Evolutionary conservation across 1,140 invertebrate genomes (phyloP).

Genomic region (Rhagoletis pomonella): DNA sequence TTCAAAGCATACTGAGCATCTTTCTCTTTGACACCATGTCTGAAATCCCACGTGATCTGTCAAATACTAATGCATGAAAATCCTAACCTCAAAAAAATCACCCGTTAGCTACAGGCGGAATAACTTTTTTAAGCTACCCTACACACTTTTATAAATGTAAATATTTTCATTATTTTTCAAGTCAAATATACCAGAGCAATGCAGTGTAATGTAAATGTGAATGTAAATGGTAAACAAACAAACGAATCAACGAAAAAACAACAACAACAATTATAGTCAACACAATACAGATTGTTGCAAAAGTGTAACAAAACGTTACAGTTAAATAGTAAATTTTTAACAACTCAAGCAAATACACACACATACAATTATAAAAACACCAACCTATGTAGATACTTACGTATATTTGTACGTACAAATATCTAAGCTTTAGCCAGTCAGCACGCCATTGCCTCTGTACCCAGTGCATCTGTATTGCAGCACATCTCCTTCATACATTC

Average conservation of each 20-base stretch:
- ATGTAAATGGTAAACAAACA: not conserved
- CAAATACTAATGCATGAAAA: too few species aligned
- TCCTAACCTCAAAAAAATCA: too few species aligned
- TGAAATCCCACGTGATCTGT: too few species aligned
- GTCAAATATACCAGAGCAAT: not conserved
- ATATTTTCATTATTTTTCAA: conserved; percentile 36
- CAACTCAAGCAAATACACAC: not conserved
- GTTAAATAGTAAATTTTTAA: conserved; percentile 49
- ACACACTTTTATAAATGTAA: conserved; percentile 23
- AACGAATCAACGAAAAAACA: not conserved
- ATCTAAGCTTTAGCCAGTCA: not conserved
- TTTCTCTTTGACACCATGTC: too few species aligned
- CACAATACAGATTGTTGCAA: conserved; percentile 16
- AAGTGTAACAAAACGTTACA: conserved; percentile 41
- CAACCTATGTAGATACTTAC: not conserved
- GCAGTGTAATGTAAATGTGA: not conserved
- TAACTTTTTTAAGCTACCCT: conserved; percentile 33
- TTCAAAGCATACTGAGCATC: too few species aligned
- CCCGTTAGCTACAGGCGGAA: conserved; percentile 45
- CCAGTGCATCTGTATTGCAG: not conserved
- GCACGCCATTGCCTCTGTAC: not conserved
- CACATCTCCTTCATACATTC: not conserved
- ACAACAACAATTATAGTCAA: not conserved
- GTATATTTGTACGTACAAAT: not conserved
- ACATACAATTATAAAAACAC: not conserved